Base-by-base conservation (phyloP, 2,888 invertebrate species). In the Trissonchulus latispiculum region DNA sequence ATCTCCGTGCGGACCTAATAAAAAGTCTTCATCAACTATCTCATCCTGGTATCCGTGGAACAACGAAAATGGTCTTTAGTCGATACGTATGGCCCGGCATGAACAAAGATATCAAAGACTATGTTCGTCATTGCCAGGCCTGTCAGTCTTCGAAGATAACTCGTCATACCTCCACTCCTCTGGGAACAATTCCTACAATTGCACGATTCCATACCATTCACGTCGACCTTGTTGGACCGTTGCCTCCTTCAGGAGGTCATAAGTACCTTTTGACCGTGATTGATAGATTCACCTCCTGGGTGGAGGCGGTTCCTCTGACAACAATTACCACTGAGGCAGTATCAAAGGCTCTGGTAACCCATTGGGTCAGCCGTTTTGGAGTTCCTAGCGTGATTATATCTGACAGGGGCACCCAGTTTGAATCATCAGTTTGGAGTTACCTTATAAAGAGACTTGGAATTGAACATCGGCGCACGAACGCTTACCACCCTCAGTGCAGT, bases 321-420 rank as follows among this genome's bases (percentile, higher is more conserved):
- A 36, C 31, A 28, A 68, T 68, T 36, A 33, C 69, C 3, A 3
- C 69, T 8, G 35, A 23, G 8, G n/a, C 69, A n/a, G 69, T 68
- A 23, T 32, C 69, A 28, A 33, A 32, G 15, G 69, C 69, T 32
- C 35, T 68, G 35, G 8, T 68, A 2, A 36, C 29, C 2, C 35
- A 36, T 2, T 68, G 69, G 69, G 36, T 68, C 8, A 68, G 69
- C 36, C 69, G 69, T n/a, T 68, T 68, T 33, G 69, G 69, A n/a
- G 69, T 68, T 68, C 69, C 69, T 23, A 33, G 8, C n/a, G 33
- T 68, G 23, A 3, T 68, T 3, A 33, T 68, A 33, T 8, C 69
- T 2, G 69, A 68, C 36, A 33, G 69, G 36, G 69, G 69, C 18
- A n/a, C 69, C 2, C 69, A 68, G 36, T 68, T 68, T 36, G 69